phyloP scores from a whole-genome alignment of 2,888 invertebrate species.

The Gortyna flavago region DNA sequence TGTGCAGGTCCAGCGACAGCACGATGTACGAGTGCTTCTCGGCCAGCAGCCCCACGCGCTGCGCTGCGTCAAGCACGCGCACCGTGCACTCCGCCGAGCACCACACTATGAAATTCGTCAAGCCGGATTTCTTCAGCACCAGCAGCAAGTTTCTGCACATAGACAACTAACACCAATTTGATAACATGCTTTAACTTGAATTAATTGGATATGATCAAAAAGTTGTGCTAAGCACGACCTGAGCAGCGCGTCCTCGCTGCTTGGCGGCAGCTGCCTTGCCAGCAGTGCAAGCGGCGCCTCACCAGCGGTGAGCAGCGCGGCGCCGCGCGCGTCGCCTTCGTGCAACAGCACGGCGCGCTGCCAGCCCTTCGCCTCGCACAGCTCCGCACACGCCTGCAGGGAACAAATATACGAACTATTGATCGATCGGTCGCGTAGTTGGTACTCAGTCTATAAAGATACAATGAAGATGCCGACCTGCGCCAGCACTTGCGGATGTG shows the following conservation, averaged over 20 bases:
- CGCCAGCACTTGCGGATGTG: slow-evolving; percentile 76
- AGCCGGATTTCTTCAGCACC: slow-evolving; percentile 81
- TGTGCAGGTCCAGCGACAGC: slow-evolving; percentile 82
- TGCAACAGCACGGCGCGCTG: slow-evolving; percentile 81
- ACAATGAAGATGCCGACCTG: slow-evolving; percentile 56
- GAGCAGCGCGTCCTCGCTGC: slow-evolving; percentile 77
- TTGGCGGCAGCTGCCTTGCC: slow-evolving; percentile 79
- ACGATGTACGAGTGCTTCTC: slow-evolving; percentile 80
- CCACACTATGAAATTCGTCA: slow-evolving; percentile 80
- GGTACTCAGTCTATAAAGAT: neutral
- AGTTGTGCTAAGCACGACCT: slow-evolving; percentile 63
- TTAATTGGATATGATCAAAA: neutral
- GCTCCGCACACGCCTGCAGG: slow-evolving; percentile 75
- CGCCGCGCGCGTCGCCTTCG: slow-evolving; percentile 76
- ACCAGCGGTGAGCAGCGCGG: slow-evolving; percentile 70
- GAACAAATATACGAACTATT: neutral
- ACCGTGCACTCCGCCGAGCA: slow-evolving; percentile 77
- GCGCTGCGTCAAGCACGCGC: slow-evolving; percentile 84
- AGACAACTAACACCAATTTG: neutral
- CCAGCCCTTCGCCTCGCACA: slow-evolving; percentile 83
- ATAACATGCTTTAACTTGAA: neutral
- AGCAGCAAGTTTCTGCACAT: slow-evolving; percentile 76
- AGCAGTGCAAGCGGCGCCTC: slow-evolving; percentile 70
- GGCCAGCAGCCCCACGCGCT: slow-evolving; percentile 84
- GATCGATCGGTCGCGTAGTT: neutral